Evolutionary conservation across 2,797 vertebrate species (phyloP).

Genomic region (Triplophysa bombifrons): DNA sequence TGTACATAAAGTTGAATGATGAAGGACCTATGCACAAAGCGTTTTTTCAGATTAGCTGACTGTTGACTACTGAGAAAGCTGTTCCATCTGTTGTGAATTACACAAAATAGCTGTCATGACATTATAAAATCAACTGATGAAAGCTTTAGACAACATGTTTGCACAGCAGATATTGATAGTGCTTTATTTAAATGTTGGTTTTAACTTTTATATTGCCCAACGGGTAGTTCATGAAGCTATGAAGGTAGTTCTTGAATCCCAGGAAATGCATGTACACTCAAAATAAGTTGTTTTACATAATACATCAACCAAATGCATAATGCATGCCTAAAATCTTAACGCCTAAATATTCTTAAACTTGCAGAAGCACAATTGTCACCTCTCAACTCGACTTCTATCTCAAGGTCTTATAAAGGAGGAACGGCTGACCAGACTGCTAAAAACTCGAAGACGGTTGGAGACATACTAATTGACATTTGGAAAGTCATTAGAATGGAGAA

Average conservation of each 20-base stretch:
- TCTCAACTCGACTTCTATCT: neutral
- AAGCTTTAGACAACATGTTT: slow-evolving; percentile 16
- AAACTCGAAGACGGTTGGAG: slow-evolving; percentile 39
- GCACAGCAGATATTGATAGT: neutral
- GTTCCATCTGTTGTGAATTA: slow-evolving; percentile 51
- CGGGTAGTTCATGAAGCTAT: neutral
- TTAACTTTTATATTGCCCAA: neutral
- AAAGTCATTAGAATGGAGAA: slow-evolving; percentile 62
- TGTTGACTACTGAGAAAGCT: slow-evolving; percentile 37
- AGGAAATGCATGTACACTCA: neutral
- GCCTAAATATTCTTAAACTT: neutral
- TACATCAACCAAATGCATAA: neutral
- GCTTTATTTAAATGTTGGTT: neutral
- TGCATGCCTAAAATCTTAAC: neutral
- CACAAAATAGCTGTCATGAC: slow-evolving; percentile 35
- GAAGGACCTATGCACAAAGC: neutral
- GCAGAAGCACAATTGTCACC: neutral
- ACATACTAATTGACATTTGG: slow-evolving; percentile 60
- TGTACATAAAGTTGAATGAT: neutral
- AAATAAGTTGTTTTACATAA: neutral
- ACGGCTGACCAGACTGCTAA: neutral
- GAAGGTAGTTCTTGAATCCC: neutral
- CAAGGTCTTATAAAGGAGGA: slow-evolving; percentile 27
- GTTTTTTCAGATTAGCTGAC: slow-evolving; percentile 24
- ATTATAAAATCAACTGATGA: slow-evolving; percentile 30